Conservation (phyloP, 2,888 invertebrate genomes). For the Neocrepidodera transversa region DNA sequence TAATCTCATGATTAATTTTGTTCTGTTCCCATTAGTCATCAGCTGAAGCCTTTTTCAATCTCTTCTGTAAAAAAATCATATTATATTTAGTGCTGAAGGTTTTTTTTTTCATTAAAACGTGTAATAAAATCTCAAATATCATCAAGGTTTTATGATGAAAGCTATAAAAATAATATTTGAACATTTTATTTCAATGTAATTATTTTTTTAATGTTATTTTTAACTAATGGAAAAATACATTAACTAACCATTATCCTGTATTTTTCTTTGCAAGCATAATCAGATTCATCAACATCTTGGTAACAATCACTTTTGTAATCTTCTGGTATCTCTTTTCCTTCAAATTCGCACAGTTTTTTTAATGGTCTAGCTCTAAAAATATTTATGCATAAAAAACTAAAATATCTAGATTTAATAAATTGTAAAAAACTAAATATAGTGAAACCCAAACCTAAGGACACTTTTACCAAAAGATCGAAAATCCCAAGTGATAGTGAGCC, state of each 20-base stretch:
- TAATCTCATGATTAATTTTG: slow-evolving; percentile 36
- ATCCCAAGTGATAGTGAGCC: too few relatives aligned
- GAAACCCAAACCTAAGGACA: too few relatives aligned
- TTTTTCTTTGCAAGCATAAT: slow-evolving; percentile 82
- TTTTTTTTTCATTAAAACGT: slow-evolving; percentile 2
- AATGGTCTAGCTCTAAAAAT: slow-evolving; percentile 67
- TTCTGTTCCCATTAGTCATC: slow-evolving; percentile 48
- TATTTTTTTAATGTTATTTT: too few relatives aligned
- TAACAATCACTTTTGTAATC: slow-evolving; percentile 82
- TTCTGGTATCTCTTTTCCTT: slow-evolving; percentile 72
- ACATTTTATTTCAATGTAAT: too few relatives aligned
- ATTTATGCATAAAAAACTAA: too few relatives aligned
- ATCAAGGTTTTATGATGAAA: neutral
- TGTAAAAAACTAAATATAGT: too few relatives aligned
- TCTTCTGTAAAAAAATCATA: slow-evolving; percentile 57
- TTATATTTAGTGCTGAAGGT: slow-evolving; percentile 18
- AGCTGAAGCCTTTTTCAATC: slow-evolving; percentile 57
- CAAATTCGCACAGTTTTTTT: slow-evolving; percentile 76
- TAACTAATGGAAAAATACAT: neutral
- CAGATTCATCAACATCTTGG: slow-evolving; percentile 79
- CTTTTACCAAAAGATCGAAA: too few relatives aligned
- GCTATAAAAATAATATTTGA: too few relatives aligned
- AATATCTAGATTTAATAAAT: neutral
- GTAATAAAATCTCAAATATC: slow-evolving; percentile 6
- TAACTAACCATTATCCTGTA: slow-evolving; percentile 76